Evolutionary conservation across 1,140 invertebrate species (phyloP).

Genomic region (Epicauta chinensis): DNA sequence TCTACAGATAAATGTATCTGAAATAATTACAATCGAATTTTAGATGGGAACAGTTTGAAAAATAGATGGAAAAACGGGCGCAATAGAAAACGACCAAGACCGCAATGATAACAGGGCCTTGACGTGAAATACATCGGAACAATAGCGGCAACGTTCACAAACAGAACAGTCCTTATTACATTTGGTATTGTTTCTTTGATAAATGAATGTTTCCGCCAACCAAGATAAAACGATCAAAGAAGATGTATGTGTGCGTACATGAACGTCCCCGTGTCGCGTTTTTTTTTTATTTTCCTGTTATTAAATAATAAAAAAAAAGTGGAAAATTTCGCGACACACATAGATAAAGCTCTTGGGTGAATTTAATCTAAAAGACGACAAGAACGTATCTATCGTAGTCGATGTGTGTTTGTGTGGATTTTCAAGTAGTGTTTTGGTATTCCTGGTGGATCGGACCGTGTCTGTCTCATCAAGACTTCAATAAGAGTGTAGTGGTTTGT

Average conservation of each 20-base stretch:
- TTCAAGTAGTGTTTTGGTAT: conserved; percentile 43
- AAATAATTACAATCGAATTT: too few species aligned
- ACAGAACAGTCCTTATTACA: conserved; percentile 25
- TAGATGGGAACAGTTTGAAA: neutral
- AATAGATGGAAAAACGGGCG: conserved; percentile 15
- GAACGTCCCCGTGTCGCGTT: too few species aligned
- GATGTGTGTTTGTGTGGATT: conserved; percentile 38
- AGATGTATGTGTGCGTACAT: neutral
- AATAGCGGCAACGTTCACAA: conserved; percentile 20
- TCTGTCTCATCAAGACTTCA: conserved; percentile 28
- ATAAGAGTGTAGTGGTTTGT: conserved; percentile 3
- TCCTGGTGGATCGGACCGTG: conserved; percentile 31
- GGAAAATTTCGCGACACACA: too few species aligned
- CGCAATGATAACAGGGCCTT: conserved; percentile 22
- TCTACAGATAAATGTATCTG: too few species aligned
- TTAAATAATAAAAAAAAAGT: too few species aligned
- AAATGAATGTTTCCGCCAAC: conserved; percentile 27
- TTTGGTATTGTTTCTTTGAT: conserved; percentile 28
- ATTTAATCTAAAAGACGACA: conserved; percentile 36
- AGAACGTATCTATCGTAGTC: too few species aligned
- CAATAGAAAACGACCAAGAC: conserved; percentile 14
- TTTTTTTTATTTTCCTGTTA: too few species aligned
- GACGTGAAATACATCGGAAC: conserved; percentile 15
- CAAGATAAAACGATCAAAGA: conserved; percentile 27
- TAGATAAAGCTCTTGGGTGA: conserved; percentile 38